These are phyloP conservation scores for Pseudomyrmex dendroicus DNA, from an alignment of 1,140 invertebrate species.

Conservation along the genomic window DNA sequence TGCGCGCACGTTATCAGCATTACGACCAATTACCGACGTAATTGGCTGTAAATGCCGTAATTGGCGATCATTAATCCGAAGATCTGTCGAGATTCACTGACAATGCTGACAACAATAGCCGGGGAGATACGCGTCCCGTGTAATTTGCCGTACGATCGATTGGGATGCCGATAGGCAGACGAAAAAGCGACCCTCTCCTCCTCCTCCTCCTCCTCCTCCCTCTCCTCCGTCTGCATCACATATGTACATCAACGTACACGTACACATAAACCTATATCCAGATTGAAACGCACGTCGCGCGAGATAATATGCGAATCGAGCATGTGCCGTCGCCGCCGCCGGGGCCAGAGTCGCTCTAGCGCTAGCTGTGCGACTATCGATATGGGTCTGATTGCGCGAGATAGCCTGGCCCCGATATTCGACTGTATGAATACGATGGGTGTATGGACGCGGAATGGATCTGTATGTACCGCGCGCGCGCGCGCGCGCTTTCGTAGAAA, in stretches of 20 bases:
- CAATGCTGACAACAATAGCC: slow-evolving; percentile 53
- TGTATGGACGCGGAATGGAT: slow-evolving; percentile 45
- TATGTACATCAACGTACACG: neutral
- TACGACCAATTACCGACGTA: slow-evolving; percentile 40
- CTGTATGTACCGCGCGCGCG: neutral
- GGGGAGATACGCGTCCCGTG: slow-evolving; percentile 42
- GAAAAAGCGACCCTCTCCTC: slow-evolving; percentile 28
- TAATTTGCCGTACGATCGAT: slow-evolving; percentile 57
- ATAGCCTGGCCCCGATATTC: slow-evolving; percentile 43
- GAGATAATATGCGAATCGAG: slow-evolving; percentile 57
- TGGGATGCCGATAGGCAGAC: slow-evolving; percentile 42
- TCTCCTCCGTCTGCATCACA: neutral
- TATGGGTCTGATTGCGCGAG: slow-evolving; percentile 56
- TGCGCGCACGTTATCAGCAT: slow-evolving; percentile 33
- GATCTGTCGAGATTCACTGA: slow-evolving; percentile 58
- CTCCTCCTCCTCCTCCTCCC: neutral
- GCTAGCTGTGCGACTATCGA: slow-evolving; percentile 20
- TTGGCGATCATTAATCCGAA: slow-evolving; percentile 57
- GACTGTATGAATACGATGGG: slow-evolving; percentile 43
- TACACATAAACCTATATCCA: neutral
- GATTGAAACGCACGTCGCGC: slow-evolving; percentile 47
- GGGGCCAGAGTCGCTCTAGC: no score
- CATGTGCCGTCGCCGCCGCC: slow-evolving; percentile 26
- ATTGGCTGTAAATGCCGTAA: slow-evolving; percentile 49
- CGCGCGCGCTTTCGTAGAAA: slow-evolving; percentile 30